Evolutionary conservation across 2,888 invertebrate species (phyloP), one percentile per base, ranked within the genome.

Genomic region (Halictus ligatus): DNA sequence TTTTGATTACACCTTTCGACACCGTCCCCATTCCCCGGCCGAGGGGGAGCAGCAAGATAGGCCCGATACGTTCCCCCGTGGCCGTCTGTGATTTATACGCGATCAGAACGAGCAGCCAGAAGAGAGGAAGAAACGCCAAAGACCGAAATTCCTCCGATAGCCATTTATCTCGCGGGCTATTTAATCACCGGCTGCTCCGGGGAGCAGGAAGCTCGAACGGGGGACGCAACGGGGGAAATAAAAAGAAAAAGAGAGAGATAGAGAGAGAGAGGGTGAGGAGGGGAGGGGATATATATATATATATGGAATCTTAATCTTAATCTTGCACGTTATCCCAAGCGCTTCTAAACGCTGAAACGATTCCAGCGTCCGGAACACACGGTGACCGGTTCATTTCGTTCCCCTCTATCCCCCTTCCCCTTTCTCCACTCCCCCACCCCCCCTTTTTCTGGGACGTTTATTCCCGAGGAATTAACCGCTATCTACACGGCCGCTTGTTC

Each of bases 281-380:
- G 13, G 29, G 60, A 40, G 71, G 75, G 73, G 80, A 43, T 72
- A 78, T 29, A 29, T 77, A 77, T 83, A 43, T 72, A 78, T 29
- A 29, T 77, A 77, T 83, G 85, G 84, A 84, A 91, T 91, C 87
- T 90, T 88, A 91, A 91, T 92, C 92, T 91, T 85, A 91, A 91
- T 91, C 90, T 89, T 46, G 76, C 84, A 40, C 87, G 87, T 92
- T 91, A 91, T 92, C 88, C 35, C 90, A 29, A 72, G 77, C 48
- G 80, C 80, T 58, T 77, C 90, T 92, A 91, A 91, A 90, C 90
- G 90, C 86, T 91, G 89, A 92, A 92, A 92, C 86, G 86, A 85
- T 88, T 87, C 88, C 82, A 79, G 58, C 54, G 40, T n/a, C 60
- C 29, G 74, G 46, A 67, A 50, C 76, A 54, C 54, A 29, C 81